A percentile compares a stretch with the other conserved stretches of the same genome.
Evolutionary conservation across 1,140 invertebrate species (phyloP).

Genomic region (Saccostrea cuccullata): DNA sequence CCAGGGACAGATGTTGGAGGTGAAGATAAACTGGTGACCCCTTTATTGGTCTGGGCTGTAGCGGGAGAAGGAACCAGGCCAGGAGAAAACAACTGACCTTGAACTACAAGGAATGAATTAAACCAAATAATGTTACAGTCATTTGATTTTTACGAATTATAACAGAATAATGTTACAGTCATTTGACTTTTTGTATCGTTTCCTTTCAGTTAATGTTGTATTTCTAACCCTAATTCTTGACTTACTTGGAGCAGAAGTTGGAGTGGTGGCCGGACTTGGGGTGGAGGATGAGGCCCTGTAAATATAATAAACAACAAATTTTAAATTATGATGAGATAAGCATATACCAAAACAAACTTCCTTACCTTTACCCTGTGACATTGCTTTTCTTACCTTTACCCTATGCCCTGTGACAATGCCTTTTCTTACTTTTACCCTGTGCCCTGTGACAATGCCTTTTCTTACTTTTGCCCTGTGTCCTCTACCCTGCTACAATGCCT

Average conservation of each 20-base stretch:
- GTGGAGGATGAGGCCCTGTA: slow-evolving; percentile 48
- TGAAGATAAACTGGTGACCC: slow-evolving; percentile 10
- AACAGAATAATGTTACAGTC: too few relatives aligned
- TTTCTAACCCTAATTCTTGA: not conserved
- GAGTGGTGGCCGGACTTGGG: slow-evolving; percentile 52
- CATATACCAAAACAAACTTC: not conserved
- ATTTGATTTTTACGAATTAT: too few relatives aligned
- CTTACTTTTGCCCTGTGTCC: too few relatives aligned
- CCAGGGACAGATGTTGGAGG: slow-evolving; percentile 57
- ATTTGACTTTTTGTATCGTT: too few relatives aligned
- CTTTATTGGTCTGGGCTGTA: not conserved
- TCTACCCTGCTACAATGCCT: too few relatives aligned
- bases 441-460: too few relatives aligned
- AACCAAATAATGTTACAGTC: too few relatives aligned
- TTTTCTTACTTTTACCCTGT: too few relatives aligned
- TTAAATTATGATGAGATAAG: not conserved
- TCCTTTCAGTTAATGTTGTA: too few relatives aligned
- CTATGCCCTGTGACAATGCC: too few relatives aligned
- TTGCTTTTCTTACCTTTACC: not conserved
- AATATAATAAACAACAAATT: not conserved
- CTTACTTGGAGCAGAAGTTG: slow-evolving; percentile 42
- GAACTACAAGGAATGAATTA: slow-evolving; percentile 21
- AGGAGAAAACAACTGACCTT: slow-evolving; percentile 57
- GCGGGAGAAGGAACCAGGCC: slow-evolving; percentile 34
- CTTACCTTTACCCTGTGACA: too few relatives aligned